phyloP scores from a whole-genome alignment of 92 coral and sea anemone species.

The Parazoanthus atlanticus region DNA sequence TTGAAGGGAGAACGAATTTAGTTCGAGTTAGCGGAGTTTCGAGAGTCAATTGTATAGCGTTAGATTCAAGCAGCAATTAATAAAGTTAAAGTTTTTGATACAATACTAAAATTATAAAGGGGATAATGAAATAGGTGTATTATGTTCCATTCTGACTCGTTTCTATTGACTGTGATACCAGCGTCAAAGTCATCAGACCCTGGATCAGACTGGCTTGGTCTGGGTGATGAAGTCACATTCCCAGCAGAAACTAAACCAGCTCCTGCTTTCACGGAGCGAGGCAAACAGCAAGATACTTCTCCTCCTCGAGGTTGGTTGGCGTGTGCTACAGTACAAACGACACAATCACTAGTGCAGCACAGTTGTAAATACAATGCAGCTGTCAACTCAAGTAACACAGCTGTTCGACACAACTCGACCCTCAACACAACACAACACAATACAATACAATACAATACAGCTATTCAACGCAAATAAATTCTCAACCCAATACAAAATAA shows the following conservation, averaged over 20 bases:
- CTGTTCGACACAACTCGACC: background rate
- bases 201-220: constrained; percentile 93
- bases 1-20: no score
- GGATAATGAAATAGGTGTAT: no score
- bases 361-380: background rate
- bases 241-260: constrained; percentile 53
- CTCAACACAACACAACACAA: background rate
- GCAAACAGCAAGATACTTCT: constrained; percentile 21
- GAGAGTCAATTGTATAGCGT: no score
- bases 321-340: no score
- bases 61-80: no score
- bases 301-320: constrained; percentile 20
- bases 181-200: constrained; percentile 62
- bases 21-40: no score
- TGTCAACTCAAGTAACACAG: background rate
- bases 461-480: no score
- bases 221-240: constrained; percentile 80
- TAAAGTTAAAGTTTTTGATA: background rate
- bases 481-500: background rate
- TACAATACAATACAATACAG: background rate
- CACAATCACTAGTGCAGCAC: background rate
- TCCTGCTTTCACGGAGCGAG: constrained; percentile 45
- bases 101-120: background rate
- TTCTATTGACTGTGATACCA: constrained; percentile 12
- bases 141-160: background rate